Evolutionary conservation across 2,888 invertebrate genomes (phyloP).

Genomic region (Synanthedon formicaeformis): DNA sequence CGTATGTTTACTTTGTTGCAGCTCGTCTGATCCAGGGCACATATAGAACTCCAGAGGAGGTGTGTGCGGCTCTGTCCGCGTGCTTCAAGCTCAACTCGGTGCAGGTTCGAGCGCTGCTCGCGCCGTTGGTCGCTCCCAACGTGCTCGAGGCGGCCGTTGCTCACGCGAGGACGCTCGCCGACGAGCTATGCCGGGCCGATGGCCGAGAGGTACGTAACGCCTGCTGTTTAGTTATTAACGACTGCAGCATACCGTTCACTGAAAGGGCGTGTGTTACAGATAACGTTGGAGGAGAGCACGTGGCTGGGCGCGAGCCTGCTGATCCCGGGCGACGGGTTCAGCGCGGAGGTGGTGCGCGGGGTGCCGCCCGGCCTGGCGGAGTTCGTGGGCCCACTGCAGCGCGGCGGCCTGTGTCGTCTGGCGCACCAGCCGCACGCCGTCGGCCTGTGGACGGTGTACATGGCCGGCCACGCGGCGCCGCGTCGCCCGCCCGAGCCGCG

Average conservation of each 20-base stretch:
- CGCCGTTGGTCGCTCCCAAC: constrained; percentile 66
- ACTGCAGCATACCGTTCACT: too few relatives aligned
- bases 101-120: constrained; percentile 87
- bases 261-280: constrained; percentile 19
- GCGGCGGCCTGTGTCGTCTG: constrained; percentile 88
- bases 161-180: constrained; percentile 90
- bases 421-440: constrained; percentile 91
- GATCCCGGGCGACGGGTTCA: constrained; percentile 97
- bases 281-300: constrained; percentile 91
- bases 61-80: constrained; percentile 88
- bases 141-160: constrained; percentile 77
- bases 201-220: constrained; percentile 78
- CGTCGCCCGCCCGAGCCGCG: constrained; percentile 77
- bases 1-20: constrained; percentile 10
- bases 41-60: constrained; percentile 79
- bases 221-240: background rate
- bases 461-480: constrained; percentile 73
- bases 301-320: constrained; percentile 91
- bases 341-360: constrained; percentile 94
- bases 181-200: constrained; percentile 90
- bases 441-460: constrained; percentile 96
- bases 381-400: constrained; percentile 85
- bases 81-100: constrained; percentile 98
- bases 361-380: constrained; percentile 94
- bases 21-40: constrained; percentile 56